Percentiles rank a stretch among this genome's conserved stretches.
phyloP scores from a whole-genome alignment of 1,140 invertebrate species.

The Diabrotica undecimpunctata region DNA sequence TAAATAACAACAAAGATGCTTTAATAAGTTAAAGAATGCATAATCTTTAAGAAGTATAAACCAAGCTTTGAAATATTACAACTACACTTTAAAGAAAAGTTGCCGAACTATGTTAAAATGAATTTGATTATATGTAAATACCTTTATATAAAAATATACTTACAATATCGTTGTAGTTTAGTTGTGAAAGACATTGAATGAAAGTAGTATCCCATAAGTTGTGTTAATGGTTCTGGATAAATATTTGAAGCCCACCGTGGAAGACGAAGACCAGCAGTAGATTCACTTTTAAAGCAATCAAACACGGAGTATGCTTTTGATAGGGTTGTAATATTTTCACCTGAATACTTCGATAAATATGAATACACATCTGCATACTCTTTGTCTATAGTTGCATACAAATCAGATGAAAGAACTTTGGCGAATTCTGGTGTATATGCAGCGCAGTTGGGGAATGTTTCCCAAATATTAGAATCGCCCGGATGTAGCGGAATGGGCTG shows the following conservation, averaged over 20 bases:
- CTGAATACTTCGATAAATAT: background rate
- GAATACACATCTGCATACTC: background rate
- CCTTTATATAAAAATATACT: background rate
- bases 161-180: background rate
- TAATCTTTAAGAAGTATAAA: no score
- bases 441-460: background rate
- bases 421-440: background rate
- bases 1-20: no score
- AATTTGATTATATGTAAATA: no score
- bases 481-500: constrained; percentile 50
- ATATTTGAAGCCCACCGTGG: background rate
- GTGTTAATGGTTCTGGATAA: background rate
- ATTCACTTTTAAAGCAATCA: background rate
- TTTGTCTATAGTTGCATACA: background rate
- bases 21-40: no score
- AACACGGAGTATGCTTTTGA: background rate
- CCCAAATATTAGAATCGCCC: background rate
- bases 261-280: background rate
- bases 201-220: background rate
- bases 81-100: no score
- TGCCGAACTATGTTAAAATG: no score
- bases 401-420: background rate
- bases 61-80: no score
- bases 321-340: background rate
- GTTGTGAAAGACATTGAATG: background rate